Percentiles rank a stretch among this genome's conserved stretches.
phyloP scores from a whole-genome alignment of 2,113 vertebrate genomes.

The zebrafish (Danio rerio) region GRCz12tu NC_133196.1:38063001-38063500 shows the following conservation, averaged over 20 bases:
- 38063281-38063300: slow-evolving; percentile 38
- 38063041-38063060: background rate
- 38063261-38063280: slow-evolving; percentile 28
- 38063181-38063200: background rate
- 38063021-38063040: slow-evolving; percentile 32
- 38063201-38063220: background rate
- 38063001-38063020: slow-evolving; percentile 5
- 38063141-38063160: slow-evolving; percentile 40
- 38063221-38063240: background rate
- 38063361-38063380: slow-evolving; percentile 89
- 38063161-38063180: background rate
- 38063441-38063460: slow-evolving; percentile 82
- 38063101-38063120: slow-evolving; percentile 35
- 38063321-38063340: slow-evolving; percentile 86
- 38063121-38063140: slow-evolving; percentile 54
- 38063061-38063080: slow-evolving; percentile 10
- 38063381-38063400: slow-evolving; percentile 80
- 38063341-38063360: slow-evolving; percentile 85
- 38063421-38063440: slow-evolving; percentile 83
- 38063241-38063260: slow-evolving; percentile 35
- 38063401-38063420: slow-evolving; percentile 81
- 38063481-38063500: slow-evolving; percentile 94
- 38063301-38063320: slow-evolving; percentile 81
- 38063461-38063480: slow-evolving; percentile 81
- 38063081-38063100: slow-evolving; percentile 24